Percentiles rank a stretch among this genome's conserved stretches.
Conservation (phyloP, 2,888 invertebrate genomes). For the Pandemis cinnamomeana region DNA sequence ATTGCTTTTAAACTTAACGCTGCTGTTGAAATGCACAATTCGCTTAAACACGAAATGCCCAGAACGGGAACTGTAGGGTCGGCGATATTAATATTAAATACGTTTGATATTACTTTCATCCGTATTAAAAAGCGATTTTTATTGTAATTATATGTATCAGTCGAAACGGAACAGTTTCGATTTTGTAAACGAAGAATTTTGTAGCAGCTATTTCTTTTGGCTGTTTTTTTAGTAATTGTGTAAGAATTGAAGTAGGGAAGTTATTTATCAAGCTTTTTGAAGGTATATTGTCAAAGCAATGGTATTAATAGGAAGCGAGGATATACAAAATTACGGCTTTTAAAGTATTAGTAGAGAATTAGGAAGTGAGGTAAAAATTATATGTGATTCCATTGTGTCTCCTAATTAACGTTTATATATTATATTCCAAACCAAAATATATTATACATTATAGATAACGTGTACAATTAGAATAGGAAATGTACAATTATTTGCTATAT, state of each 20-base stretch:
- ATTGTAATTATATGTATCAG: constrained; percentile 2
- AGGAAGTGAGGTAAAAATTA: constrained; percentile 43
- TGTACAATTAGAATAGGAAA: constrained; percentile 36
- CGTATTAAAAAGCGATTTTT: constrained; percentile 10
- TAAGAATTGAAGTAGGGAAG: constrained; percentile 25
- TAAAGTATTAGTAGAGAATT: constrained; percentile 40
- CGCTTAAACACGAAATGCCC: constrained; percentile 24
- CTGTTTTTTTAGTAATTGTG: constrained; percentile 38
- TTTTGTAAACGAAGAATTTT: constrained; percentile 4
- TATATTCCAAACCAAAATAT: constrained; percentile 49
- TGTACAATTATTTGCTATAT: constrained; percentile 23
- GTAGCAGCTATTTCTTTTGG: constrained; percentile 31
- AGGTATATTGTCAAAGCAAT: constrained; percentile 32
- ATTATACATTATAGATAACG: constrained; percentile 43
- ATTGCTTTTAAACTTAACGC: constrained; percentile 10
- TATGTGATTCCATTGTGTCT: constrained; percentile 70
- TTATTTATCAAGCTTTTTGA: constrained; percentile 28
- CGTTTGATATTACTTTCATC: constrained; percentile 16
- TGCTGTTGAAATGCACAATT: constrained; percentile 17
- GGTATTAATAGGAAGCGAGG: constrained; percentile 40
- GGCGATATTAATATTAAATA: constrained; percentile 43
- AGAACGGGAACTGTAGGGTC: constrained; percentile 44
- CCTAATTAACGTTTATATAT: constrained; percentile 54
- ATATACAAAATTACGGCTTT: constrained; percentile 36
- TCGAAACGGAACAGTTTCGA: constrained; percentile 12